These are phyloP conservation scores for Acipenser oxyrinchus DNA, from an alignment of 2,797 vertebrate species.

Conservation along the genomic window DNA sequence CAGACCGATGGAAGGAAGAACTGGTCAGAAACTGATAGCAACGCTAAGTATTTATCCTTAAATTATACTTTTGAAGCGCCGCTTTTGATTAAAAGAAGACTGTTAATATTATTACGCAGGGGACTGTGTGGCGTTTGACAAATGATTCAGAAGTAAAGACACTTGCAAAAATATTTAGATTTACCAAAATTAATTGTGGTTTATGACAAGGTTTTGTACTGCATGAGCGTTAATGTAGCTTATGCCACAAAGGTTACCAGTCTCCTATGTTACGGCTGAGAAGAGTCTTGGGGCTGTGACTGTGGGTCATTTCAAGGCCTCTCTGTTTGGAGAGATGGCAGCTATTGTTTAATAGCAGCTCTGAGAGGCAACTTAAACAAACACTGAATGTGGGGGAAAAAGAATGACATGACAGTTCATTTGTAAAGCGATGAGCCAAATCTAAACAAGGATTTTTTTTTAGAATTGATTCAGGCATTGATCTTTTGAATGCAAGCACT, in stretches of 20 bases:
- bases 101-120: no score
- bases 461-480: background rate
- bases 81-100: no score
- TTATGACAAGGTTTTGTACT: no score
- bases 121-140: no score
- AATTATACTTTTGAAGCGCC: no score
- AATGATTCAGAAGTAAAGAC: no score
- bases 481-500: background rate
- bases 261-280: background rate
- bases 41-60: no score
- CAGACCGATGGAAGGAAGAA: no score
- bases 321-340: background rate
- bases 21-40: no score
- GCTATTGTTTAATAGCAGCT: background rate
- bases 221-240: no score
- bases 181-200: no score
- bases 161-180: no score
- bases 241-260: background rate
- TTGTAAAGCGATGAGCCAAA: background rate
- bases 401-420: background rate
- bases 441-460: background rate
- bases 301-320: background rate
- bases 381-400: background rate
- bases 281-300: background rate
- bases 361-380: background rate